Conservation (phyloP, 1,140 invertebrate species). For the Ips nitidus region DNA sequence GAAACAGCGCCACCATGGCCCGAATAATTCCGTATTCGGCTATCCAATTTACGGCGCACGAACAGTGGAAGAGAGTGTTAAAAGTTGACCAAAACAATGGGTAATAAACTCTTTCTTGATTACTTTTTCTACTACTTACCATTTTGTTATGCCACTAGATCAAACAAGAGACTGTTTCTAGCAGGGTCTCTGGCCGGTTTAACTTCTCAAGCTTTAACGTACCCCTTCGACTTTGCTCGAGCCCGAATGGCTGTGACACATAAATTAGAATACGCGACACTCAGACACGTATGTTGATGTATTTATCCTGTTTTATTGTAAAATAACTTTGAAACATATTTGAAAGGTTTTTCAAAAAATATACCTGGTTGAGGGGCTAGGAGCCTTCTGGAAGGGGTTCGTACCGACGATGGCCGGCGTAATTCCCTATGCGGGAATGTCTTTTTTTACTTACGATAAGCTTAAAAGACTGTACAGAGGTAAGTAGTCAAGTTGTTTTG, state of each 20-base stretch:
- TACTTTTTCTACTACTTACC: background rate
- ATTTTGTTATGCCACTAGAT: conserved; percentile 12
- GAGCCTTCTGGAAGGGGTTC: conserved; percentile 84
- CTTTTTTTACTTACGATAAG: conserved; percentile 97
- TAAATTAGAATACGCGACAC: conserved; percentile 67
- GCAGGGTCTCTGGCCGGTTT: conserved; percentile 93
- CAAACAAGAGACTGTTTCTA: conserved; percentile 64
- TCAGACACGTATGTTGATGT: conserved; percentile 52
- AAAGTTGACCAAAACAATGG: conserved; percentile 61
- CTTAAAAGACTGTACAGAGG: conserved; percentile 81
- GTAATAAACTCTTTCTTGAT: conserved; percentile 48
- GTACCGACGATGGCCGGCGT: conserved; percentile 90
- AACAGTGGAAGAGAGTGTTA: conserved; percentile 90
- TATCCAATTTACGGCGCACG: conserved; percentile 95
- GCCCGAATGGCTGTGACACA: conserved; percentile 97
- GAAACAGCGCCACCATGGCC: conserved; percentile 97
- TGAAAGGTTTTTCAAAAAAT: conserved; percentile 81
- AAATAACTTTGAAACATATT: conserved; percentile 4
- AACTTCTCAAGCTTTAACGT: conserved; percentile 90
- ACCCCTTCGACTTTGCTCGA: conserved; percentile 93
- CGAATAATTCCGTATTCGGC: conserved; percentile 96
- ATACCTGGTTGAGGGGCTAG: conserved; percentile 75
- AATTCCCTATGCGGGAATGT: conserved; percentile 95
- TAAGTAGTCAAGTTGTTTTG: conserved; percentile 52
- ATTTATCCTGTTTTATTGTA: conserved; percentile 1